These are phyloP conservation scores for Cosmorhoe ocellata DNA, from an alignment of 2,888 invertebrate genomes.

Conservation along the genomic window DNA sequence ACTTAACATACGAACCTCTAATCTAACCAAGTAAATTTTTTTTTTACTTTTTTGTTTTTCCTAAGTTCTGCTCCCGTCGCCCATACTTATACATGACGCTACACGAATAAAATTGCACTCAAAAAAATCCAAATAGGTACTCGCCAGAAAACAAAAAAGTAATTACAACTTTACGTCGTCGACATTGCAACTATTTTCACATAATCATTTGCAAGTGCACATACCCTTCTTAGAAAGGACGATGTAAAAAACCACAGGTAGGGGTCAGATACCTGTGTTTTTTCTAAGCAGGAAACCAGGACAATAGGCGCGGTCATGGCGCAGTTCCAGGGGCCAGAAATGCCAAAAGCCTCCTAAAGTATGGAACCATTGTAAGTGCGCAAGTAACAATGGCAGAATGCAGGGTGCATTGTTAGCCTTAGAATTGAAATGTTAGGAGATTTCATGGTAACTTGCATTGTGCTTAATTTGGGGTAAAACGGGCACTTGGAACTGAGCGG, in stretches of 20 bases:
- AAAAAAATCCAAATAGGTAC: neutral
- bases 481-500: neutral
- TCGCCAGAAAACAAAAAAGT: neutral
- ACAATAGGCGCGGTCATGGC: constrained; percentile 64
- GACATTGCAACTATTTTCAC: constrained; percentile 5
- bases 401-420: constrained; percentile 16
- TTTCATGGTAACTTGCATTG: constrained; percentile 29
- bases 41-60: constrained; percentile 11
- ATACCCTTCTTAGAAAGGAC: constrained; percentile 25
- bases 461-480: constrained; percentile 18
- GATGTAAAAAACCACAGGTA: constrained; percentile 27
- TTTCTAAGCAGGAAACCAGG: constrained; percentile 67
- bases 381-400: constrained; percentile 25
- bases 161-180: neutral
- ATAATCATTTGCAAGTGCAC: constrained; percentile 19
- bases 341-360: constrained; percentile 19
- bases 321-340: constrained; percentile 29
- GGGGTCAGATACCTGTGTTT: constrained; percentile 61
- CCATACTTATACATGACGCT: constrained; percentile 21
- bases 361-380: constrained; percentile 23
- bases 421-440: constrained; percentile 33
- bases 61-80: constrained; percentile 39
- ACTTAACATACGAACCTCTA: too few species aligned
- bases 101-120: constrained; percentile 29
- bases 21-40: too few species aligned